Conservation (phyloP, 2,113 vertebrate species). For the Bagarius yarrelli region DNA sequence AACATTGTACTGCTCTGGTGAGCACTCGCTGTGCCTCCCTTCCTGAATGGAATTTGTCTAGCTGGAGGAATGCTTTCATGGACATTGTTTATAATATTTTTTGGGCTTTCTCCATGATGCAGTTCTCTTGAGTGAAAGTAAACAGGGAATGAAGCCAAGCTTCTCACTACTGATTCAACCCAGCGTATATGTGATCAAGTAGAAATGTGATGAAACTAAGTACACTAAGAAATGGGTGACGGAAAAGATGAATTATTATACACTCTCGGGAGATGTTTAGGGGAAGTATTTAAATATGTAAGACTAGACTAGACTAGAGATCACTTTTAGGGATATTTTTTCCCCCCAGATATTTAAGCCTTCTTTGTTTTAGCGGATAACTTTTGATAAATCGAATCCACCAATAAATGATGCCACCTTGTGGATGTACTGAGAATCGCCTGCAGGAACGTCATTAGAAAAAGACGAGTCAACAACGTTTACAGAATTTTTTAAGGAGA, state of each 20-base stretch:
- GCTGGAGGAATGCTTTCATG: background rate
- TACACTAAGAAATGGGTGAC: too few species aligned
- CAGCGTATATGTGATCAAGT: background rate
- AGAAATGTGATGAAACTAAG: background rate
- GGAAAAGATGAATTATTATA: background rate
- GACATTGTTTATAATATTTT: conserved; percentile 16
- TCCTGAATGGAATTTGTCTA: background rate
- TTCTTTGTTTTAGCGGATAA: too few species aligned
- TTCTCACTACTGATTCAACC: background rate
- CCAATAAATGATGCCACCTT: too few species aligned
- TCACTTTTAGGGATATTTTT: too few species aligned
- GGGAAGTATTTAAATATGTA: too few species aligned
- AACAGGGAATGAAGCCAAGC: background rate
- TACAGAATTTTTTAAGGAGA: too few species aligned
- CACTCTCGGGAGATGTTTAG: background rate
- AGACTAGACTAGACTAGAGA: too few species aligned
- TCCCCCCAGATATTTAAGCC: too few species aligned
- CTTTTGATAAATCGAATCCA: too few species aligned
- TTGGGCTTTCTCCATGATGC: background rate
- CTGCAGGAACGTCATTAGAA: too few species aligned
- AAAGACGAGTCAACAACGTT: too few species aligned
- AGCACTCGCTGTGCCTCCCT: background rate
- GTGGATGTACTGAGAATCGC: too few species aligned
- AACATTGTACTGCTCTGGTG: conserved; percentile 5
- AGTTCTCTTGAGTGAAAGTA: conserved; percentile 5